Conservation (phyloP, 2,113 vertebrate species). For the Gnathonemus echidnorhynchus region DNA sequence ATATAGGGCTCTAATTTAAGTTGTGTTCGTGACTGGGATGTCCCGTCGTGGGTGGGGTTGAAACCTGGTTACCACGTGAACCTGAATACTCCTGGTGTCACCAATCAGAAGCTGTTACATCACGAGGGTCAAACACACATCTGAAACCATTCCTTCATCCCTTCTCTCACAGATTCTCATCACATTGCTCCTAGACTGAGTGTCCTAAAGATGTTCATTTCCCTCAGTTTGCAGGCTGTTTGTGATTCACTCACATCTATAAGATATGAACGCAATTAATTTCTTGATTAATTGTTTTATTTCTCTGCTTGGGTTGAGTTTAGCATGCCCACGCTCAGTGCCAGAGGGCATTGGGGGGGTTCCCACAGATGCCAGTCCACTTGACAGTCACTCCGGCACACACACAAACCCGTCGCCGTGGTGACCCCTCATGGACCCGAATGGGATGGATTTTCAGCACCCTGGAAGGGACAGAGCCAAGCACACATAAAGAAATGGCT, state of each 20-base stretch:
- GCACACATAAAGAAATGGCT: background rate
- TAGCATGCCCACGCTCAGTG: background rate
- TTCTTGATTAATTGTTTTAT: background rate
- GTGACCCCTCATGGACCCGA: background rate
- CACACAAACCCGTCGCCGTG: background rate
- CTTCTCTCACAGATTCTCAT: background rate
- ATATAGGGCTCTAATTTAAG: background rate
- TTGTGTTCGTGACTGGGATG: background rate
- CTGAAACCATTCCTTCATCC: background rate
- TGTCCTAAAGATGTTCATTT: background rate
- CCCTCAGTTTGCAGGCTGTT: background rate
- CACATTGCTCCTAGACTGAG: background rate
- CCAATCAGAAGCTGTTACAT: background rate
- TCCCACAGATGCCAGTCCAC: background rate
- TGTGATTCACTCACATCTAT: background rate
- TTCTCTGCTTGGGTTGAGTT: background rate
- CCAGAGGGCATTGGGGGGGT: background rate
- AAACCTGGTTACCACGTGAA: background rate
- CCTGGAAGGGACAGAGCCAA: background rate
- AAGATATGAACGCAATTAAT: background rate
- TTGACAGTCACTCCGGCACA: background rate
- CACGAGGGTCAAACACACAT: background rate
- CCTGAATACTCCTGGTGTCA: background rate
- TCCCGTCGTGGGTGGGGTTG: background rate
- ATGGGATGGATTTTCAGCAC: background rate